Conservation (phyloP, 2,797 vertebrate genomes). For the Enteromius viviparus region DNA sequence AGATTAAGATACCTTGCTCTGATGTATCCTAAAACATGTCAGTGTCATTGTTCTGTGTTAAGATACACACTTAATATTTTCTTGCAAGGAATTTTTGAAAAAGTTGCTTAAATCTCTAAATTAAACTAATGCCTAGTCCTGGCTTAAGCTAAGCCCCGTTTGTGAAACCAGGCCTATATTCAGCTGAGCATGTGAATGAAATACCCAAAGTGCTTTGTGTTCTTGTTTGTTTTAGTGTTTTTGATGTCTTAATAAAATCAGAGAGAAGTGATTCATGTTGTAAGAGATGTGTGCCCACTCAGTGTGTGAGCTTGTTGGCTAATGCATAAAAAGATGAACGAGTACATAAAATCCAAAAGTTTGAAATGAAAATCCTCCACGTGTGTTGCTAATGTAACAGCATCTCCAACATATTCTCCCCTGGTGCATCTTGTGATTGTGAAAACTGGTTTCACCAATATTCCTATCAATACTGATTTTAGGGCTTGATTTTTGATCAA, state of each 20-base stretch:
- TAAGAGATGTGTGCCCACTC: conserved; percentile 21
- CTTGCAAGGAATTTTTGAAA: too few relatives aligned
- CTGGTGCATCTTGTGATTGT: background rate
- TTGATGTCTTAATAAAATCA: conserved; percentile 9
- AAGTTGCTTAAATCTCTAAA: too few relatives aligned
- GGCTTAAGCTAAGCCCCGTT: too few relatives aligned
- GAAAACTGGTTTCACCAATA: background rate
- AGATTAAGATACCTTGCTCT: too few relatives aligned
- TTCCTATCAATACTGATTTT: background rate
- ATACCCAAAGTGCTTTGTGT: background rate
- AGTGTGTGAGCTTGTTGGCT: conserved; percentile 17
- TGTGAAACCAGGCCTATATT: background rate
- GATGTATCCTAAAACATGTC: too few relatives aligned
- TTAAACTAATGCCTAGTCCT: too few relatives aligned
- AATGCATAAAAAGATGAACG: background rate
- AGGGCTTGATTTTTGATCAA: background rate
- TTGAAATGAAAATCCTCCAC: background rate
- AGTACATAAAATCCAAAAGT: background rate
- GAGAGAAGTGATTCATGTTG: conserved; percentile 20
- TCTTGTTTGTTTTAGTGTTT: background rate
- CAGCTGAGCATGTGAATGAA: background rate
- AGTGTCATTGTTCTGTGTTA: too few relatives aligned
- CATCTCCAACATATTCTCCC: background rate
- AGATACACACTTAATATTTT: too few relatives aligned
- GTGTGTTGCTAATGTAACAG: background rate